Percentiles rank a stretch among this genome's conserved stretches.
These are phyloP conservation scores for Boloria selene DNA, from an alignment of 2,888 invertebrate species.

Conservation along the genomic window DNA sequence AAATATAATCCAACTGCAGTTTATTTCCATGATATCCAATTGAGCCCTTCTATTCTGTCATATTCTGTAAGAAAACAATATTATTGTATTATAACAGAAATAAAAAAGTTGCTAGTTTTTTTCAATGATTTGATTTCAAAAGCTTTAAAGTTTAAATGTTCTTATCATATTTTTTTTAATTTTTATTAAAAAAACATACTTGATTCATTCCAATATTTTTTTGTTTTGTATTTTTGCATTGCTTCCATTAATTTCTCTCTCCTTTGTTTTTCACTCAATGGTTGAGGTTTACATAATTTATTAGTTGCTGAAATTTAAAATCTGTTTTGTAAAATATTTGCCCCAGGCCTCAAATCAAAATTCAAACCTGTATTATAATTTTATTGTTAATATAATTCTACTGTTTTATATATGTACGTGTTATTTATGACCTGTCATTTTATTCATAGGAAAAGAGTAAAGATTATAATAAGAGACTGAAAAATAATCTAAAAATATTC, in stretches of 20 bases:
- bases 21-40: conserved; percentile 75
- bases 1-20: conserved; percentile 24
- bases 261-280: conserved; percentile 54
- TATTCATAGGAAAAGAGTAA: too few species aligned
- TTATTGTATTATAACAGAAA: conserved; percentile 29
- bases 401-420: too few species aligned
- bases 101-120: background rate
- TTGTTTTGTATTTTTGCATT: conserved; percentile 62
- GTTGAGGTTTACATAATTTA: conserved; percentile 43
- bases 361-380: too few species aligned
- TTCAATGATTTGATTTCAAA: too few species aligned
- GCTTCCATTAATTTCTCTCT: conserved; percentile 49
- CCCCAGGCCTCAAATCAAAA: too few species aligned
- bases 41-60: conserved; percentile 73
- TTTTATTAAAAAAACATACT: conserved; percentile 51
- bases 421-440: too few species aligned
- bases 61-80: conserved; percentile 62
- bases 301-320: conserved; percentile 3
- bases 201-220: conserved; percentile 56
- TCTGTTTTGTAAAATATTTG: conserved; percentile 40
- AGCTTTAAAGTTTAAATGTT: too few species aligned
- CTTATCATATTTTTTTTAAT: too few species aligned
- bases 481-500: too few species aligned
- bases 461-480: too few species aligned
- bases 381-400: too few species aligned